A percentile compares a stretch with the other conserved stretches of the same genome.
phyloP scores from a whole-genome alignment of 2,888 invertebrate species.

The Octonoba sinensis region DNA sequence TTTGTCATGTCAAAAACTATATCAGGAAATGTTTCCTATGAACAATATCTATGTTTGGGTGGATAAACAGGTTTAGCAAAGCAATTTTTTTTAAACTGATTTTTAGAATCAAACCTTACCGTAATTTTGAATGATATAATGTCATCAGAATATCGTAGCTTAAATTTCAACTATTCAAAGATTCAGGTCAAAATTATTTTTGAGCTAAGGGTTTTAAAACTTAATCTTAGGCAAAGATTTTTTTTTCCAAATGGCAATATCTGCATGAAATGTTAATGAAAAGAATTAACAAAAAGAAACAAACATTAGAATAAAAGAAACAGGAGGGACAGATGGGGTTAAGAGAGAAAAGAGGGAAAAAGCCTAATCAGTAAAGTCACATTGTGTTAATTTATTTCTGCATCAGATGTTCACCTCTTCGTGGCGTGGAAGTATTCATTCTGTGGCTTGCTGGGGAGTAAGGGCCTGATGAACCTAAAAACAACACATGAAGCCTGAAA shows the following conservation, averaged over 20 bases:
- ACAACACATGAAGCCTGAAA: constrained; percentile 63
- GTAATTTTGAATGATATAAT: too few species aligned
- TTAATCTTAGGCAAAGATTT: too few species aligned
- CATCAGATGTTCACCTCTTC: constrained; percentile 69
- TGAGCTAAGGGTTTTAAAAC: too few species aligned
- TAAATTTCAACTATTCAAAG: too few species aligned
- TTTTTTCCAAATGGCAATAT: constrained; percentile 24
- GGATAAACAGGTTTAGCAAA: too few species aligned
- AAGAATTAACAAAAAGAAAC: constrained; percentile 18
- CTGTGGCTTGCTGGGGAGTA: constrained; percentile 71
- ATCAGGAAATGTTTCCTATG: too few species aligned
- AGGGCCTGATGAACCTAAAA: constrained; percentile 70
- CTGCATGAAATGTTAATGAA: constrained; percentile 15
- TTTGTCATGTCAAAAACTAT: too few species aligned
- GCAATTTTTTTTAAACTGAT: too few species aligned
- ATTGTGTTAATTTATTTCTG: constrained; percentile 29
- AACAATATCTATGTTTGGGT: too few species aligned
- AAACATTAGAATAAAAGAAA: background rate
- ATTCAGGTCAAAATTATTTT: too few species aligned
- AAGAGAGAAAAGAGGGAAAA: constrained; percentile 24
- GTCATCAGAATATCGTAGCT: too few species aligned
- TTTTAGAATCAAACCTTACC: too few species aligned
- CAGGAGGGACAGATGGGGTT: constrained; percentile 6
- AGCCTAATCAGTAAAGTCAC: constrained; percentile 14
- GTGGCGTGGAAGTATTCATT: constrained; percentile 69